Evolutionary conservation across 2,113 vertebrate species (phyloP), one percentile per base, ranked within the genome.

Genomic region (Tragelaphus buxtoni): DNA sequence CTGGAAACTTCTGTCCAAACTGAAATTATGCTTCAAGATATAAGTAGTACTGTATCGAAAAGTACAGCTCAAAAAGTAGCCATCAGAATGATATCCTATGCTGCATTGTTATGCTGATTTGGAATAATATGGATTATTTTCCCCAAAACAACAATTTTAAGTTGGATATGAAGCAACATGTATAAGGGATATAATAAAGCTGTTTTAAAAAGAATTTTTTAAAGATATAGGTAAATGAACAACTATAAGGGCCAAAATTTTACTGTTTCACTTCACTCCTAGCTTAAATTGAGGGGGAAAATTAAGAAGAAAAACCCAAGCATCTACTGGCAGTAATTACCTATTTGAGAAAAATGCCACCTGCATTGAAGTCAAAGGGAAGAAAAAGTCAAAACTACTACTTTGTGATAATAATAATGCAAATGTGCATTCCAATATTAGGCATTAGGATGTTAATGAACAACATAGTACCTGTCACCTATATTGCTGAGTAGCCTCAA

Each of bases 1-100:
- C 69, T 94, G 35, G 51, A 95, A 85, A 72, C n/a, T 82, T 96
- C 45, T 86, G 5, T 79, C 49, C 13, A 85, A 92, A 82, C n/a
- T 72, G 69, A 92, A 96, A 88, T 94, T 58, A n/a, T 90, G 20
- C 84, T 93, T 72, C 35, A 94, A 74, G 45, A 74, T 88, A 81
- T 3, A 83, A 24, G 86, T 93, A 92, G 4, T 74, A 86, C 30
- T 88, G 47, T 81, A 39, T 61, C 60, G 32, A 61, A 61, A 61
- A 32, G 28, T 61, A 61, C 60, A 61, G 72, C 11, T 95, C 18
- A 88, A 58, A 92, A 95, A 77, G 0, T 26, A 94, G n/a, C 42
- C 12, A 79, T 17, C 22, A 5, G 5, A 17, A 49, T 89, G 76
- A 53, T 92, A 85, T 72, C 20, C 20, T 83, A 60, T 72, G 26